Conservation (phyloP, 1,140 invertebrate genomes). For the Oryzaephilus surinamensis region DNA sequence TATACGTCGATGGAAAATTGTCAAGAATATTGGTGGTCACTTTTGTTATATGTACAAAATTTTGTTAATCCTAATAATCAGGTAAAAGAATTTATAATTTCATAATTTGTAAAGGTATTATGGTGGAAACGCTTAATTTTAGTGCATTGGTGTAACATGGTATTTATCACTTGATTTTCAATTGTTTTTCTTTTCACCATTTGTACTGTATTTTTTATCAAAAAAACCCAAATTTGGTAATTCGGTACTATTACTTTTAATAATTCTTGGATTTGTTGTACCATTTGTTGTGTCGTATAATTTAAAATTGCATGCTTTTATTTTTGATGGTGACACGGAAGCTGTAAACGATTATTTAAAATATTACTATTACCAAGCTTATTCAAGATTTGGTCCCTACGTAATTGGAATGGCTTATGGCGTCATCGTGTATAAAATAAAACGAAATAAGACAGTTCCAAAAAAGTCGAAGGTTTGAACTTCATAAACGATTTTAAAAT, state of each 20-base stretch:
- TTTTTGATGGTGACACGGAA: not conserved
- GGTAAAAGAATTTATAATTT: not conserved
- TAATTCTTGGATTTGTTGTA: not conserved
- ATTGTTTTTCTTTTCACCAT: conserved; percentile 27
- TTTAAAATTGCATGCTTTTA: not conserved
- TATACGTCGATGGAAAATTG: conserved; percentile 27
- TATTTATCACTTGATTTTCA: conserved; percentile 35
- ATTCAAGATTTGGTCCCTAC: conserved; percentile 43
- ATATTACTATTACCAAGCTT: conserved; percentile 26
- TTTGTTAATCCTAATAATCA: conserved; percentile 36
- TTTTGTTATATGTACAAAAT: conserved; percentile 41
- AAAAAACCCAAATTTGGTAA: conserved; percentile 7
- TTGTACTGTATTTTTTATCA: conserved; percentile 26
- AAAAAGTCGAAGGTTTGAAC: too few species aligned
- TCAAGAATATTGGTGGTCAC: conserved; percentile 41
- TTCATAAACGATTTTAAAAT: too few species aligned
- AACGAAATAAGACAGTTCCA: too few species aligned
- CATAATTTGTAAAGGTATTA: not conserved
- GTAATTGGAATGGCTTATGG: conserved; percentile 46
- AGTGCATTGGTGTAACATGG: conserved; percentile 32
- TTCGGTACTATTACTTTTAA: not conserved
- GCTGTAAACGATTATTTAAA: conserved; percentile 1
- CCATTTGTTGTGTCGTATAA: conserved; percentile 2
- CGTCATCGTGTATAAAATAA: conserved; percentile 29
- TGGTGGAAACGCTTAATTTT: conserved; percentile 8